phyloP scores from a whole-genome alignment of 1,140 invertebrate species.

The Dendrolimus punctatus region DNA sequence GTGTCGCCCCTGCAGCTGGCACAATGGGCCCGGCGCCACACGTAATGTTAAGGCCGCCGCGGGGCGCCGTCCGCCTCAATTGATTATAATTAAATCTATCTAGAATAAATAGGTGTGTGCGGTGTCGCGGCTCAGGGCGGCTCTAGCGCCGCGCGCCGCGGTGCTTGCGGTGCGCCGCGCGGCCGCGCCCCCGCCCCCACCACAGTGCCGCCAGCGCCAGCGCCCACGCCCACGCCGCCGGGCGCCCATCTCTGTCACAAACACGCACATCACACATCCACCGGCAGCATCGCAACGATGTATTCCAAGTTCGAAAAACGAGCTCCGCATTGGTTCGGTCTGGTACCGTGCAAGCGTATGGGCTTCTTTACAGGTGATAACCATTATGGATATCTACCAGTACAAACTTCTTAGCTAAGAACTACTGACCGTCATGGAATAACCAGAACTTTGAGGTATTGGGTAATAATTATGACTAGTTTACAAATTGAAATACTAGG shows the following conservation, averaged over 20 bases:
- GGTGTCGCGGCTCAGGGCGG: conserved; percentile 53
- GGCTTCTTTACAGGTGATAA: too few species aligned
- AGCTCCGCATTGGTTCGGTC: too few species aligned
- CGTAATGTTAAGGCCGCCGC: conserved; percentile 44
- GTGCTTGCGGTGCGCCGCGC: conserved; percentile 65
- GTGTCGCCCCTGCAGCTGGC: conserved; percentile 16
- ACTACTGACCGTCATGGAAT: too few species aligned
- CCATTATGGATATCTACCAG: too few species aligned
- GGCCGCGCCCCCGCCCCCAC: conserved; percentile 42
- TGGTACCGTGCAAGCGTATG: too few species aligned
- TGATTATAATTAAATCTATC: conserved; percentile 68
- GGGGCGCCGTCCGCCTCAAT: conserved; percentile 46
- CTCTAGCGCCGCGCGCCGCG: conserved; percentile 69
- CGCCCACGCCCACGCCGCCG: conserved; percentile 51
- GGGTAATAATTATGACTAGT: too few species aligned
- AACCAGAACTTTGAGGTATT: too few species aligned
- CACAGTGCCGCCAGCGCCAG: conserved; percentile 53
- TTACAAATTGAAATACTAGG: too few species aligned
- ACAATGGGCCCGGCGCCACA: conserved; percentile 26
- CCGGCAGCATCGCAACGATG: neutral
- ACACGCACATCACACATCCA: conserved; percentile 4
- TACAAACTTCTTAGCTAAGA: too few species aligned
- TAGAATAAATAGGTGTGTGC: conserved; percentile 55
- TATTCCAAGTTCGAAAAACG: neutral
- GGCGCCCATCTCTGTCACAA: conserved; percentile 35